Evolutionary conservation across 1,140 invertebrate species (phyloP), one percentile per base, ranked within the genome.

Genomic region (Drosophila ohnishii): DNA sequence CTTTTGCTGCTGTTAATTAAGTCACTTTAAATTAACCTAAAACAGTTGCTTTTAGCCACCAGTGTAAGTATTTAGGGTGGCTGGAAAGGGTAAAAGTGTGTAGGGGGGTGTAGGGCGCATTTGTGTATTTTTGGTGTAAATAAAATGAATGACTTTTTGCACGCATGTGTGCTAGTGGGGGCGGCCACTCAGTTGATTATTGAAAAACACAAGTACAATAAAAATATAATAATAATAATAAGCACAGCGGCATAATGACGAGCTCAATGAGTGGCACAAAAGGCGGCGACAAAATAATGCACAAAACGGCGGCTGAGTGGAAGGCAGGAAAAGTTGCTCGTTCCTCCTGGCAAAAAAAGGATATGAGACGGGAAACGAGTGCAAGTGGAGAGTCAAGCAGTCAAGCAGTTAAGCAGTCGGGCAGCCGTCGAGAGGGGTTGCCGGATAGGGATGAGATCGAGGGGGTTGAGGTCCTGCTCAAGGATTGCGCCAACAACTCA

Each of bases 171-270:
- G 83, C 57, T 61, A 69, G 59, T 57, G 75, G 44, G n/a, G 32
- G 28, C 9, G 65, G 80, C 83, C 86, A 82, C 82, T 79, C 63
- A 63, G 66, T 79, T 87, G 77, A 82, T 79, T 86, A 87, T 86
- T 87, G 85, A 85, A 81, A 85, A 85, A 78, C 53, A 81, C 82
- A 78, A 85, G 82, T 86, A 85, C 75, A 86, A 81, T 86, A 81
- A 78, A 85, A 77, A 75, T 75, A 71, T 78, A 71, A 84, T 73
- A 76, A 75, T 75, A 67, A 81, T 81, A 67, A 55, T 55, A 55
- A n/a, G 50, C 32, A 37, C 50, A 75, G 75, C 70, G 70, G 47
- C 65, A 86, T 71, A 78, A 82, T 78, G 70, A 78, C 58, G 61
- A 9, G 62, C 64, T 83, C 64, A 47, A 84, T 72, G 65, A 71